Conservation (phyloP, 2,888 invertebrate species). For the Tineola bisselliella region DNA sequence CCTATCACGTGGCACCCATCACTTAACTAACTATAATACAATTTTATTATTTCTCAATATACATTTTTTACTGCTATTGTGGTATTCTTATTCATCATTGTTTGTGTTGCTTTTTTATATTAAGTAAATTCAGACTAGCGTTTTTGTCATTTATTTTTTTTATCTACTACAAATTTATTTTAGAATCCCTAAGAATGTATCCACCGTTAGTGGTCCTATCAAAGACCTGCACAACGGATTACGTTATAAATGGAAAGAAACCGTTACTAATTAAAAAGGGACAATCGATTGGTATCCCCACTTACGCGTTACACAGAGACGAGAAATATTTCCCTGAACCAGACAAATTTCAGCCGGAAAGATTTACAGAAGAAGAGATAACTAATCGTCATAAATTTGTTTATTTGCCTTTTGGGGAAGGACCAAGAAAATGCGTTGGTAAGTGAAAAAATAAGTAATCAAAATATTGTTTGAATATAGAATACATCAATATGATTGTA, state of each 20-base stretch:
- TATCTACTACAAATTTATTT: conserved; percentile 6
- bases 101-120: too few species aligned
- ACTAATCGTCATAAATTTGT: conserved; percentile 24
- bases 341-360: conserved; percentile 57
- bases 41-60: too few species aligned
- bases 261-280: conserved; percentile 17
- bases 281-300: conserved; percentile 32
- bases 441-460: too few species aligned
- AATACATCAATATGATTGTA: too few species aligned
- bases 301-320: conserved; percentile 49
- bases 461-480: too few species aligned
- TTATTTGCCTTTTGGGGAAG: conserved; percentile 43
- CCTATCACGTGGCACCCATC: too few species aligned
- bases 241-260: conserved; percentile 21
- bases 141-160: too few species aligned
- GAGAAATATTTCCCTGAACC: conserved; percentile 54
- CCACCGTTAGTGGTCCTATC: conserved; percentile 21
- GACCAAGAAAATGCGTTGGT: conserved; percentile 44
- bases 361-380: conserved; percentile 42
- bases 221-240: conserved; percentile 26
- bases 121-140: too few species aligned
- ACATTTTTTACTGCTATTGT: too few species aligned
- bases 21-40: too few species aligned
- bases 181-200: conserved; percentile 31
- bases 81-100: too few species aligned